These are phyloP conservation scores for Calyptommatus sinebrachiatus DNA, from an alignment of 2,113 vertebrate species.

Conservation along the genomic window DNA sequence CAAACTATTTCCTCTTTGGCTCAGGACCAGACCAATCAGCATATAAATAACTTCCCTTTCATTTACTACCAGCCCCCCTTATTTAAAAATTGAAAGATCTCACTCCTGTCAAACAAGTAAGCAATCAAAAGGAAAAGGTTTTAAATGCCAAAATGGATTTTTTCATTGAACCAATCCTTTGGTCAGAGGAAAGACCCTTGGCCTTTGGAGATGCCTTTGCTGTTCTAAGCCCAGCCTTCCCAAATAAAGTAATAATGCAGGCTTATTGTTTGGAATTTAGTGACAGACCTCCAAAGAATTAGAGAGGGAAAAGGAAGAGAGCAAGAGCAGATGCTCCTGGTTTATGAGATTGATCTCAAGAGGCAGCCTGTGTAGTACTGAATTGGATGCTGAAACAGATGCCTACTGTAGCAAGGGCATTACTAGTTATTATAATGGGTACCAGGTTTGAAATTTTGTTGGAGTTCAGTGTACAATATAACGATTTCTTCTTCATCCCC, in stretches of 20 bases:
- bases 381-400: slow-evolving; percentile 53
- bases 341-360: slow-evolving; percentile 59
- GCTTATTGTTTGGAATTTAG: slow-evolving; percentile 64
- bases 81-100: slow-evolving; percentile 56
- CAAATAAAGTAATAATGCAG: slow-evolving; percentile 60
- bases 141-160: slow-evolving; percentile 65
- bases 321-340: slow-evolving; percentile 66
- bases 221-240: slow-evolving; percentile 39
- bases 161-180: slow-evolving; percentile 50
- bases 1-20: slow-evolving; percentile 47
- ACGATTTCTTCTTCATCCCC: slow-evolving; percentile 29
- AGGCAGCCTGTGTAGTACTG: slow-evolving; percentile 52
- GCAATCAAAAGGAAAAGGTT: slow-evolving; percentile 14
- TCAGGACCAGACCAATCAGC: slow-evolving; percentile 40
- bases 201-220: slow-evolving; percentile 40
- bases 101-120: slow-evolving; percentile 42
- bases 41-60: slow-evolving; percentile 48
- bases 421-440: slow-evolving; percentile 55
- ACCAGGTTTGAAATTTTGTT: slow-evolving; percentile 48
- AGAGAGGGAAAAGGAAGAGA: slow-evolving; percentile 53
- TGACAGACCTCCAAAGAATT: slow-evolving; percentile 56
- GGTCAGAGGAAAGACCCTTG: slow-evolving; percentile 31
- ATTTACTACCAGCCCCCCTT: slow-evolving; percentile 50
- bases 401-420: slow-evolving; percentile 49
- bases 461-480: slow-evolving; percentile 37